These are phyloP conservation scores for Drosophila niveifrons DNA, from an alignment of 2,888 invertebrate species.

Conservation along the genomic window DNA sequence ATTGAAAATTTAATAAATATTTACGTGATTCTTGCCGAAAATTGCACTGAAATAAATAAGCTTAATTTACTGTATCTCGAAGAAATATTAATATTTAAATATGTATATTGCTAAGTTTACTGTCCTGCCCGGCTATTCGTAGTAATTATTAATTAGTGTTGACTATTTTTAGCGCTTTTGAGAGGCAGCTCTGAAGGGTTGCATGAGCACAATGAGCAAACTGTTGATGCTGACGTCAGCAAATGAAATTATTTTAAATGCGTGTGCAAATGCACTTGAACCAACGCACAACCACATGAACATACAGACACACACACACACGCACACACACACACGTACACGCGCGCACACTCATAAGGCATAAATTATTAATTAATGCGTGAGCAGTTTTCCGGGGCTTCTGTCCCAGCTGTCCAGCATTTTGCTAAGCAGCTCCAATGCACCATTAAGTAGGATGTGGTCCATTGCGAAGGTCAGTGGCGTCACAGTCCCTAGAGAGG, in stretches of 20 bases:
- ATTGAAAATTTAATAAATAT: too few species aligned
- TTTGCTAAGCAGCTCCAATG: conserved; percentile 36
- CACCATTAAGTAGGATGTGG: conserved; percentile 36
- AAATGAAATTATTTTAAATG: conserved; percentile 74
- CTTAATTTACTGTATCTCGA: too few species aligned
- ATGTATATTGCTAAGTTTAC: too few species aligned
- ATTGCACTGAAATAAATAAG: too few species aligned
- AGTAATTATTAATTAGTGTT: neutral
- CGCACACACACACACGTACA: conserved; percentile 20
- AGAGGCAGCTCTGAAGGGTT: neutral
- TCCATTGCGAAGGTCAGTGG: conserved; percentile 52
- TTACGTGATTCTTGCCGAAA: too few species aligned
- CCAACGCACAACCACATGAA: conserved; percentile 21
- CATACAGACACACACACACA: conserved; percentile 4
- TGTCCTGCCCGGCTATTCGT: neutral
- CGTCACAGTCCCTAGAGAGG: conserved; percentile 25
- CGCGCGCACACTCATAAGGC: conserved; percentile 8
- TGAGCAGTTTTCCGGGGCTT: conserved; percentile 60
- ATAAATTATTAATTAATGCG: conserved; percentile 79
- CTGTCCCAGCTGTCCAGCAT: conserved; percentile 34
- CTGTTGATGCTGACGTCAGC: conserved; percentile 37
- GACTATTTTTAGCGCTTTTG: neutral
- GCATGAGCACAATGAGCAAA: neutral
- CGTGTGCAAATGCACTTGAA: conserved; percentile 69
- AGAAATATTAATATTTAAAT: too few species aligned